Evolutionary conservation across 2,113 vertebrate species (phyloP), one percentile per base, ranked within the genome.

Genomic region (Nothocercus nigrocapillus): DNA sequence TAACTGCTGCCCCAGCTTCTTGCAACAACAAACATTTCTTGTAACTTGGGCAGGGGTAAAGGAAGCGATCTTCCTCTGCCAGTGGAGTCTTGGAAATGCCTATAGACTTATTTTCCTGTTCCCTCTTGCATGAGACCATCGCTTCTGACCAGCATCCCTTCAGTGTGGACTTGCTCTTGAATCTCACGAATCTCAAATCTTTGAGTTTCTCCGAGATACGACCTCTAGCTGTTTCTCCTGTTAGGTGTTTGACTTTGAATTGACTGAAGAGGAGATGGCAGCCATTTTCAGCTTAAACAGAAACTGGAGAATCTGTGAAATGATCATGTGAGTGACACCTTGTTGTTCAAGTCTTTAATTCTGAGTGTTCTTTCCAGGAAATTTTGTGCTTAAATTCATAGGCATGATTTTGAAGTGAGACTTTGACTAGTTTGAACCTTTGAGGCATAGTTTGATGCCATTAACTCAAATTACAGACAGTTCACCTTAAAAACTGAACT

Each of bases 221-320:
- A 82, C 38, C 70, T 75, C 36, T 13, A 45, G 15, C 25, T 94
- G 7, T 19, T 81, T 83, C 11, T 69, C 51, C 64, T 90, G 4
- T n/a, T 89, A 99, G 99, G 98, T 99, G 81, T 99, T 99, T 98
- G 99, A 99, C 95, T 99, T 99, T 96, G 96, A 99, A 42, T 95
- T 99, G 66, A 98, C 89, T 51, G 97, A 97, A 4, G 98, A 98
- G 30, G 99, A 99, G 27, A 98, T 99, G 97, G 94, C 98, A 78
- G 97, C 98, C 9, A 98, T 99, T 32, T 95, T 98, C 5, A 97
- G 97, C 66, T 98, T 98, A 58, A 98, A 99, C 95, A 98, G 97
- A 89, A 98, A 98, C 97, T 99, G 98, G 98, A 98, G 99, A 89
- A 98, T 91, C 79, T 99, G 98, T 93, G 95, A 97, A 85, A 97